Conservation (phyloP, 2,888 invertebrate species). For the Tuta absoluta region DNA sequence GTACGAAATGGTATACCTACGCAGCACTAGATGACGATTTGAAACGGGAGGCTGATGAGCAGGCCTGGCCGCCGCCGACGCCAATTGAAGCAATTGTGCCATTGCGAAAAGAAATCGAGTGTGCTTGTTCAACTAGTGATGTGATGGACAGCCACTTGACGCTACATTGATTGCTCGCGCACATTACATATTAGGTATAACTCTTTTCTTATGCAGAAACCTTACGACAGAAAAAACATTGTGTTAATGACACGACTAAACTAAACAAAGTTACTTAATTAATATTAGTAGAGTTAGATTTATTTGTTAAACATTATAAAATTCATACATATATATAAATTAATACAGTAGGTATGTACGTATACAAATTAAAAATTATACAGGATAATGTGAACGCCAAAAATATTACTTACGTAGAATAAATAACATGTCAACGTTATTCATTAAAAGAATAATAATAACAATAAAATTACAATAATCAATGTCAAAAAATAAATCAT, state of each 20-base stretch:
- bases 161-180: constrained; percentile 42
- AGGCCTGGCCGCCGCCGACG: constrained; percentile 30
- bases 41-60: constrained; percentile 56
- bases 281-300: not conserved
- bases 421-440: no score
- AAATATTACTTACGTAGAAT: no score
- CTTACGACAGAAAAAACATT: not conserved
- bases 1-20: constrained; percentile 28
- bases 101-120: constrained; percentile 57
- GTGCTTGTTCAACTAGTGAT: constrained; percentile 38
- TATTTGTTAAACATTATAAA: constrained; percentile 2
- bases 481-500: no score
- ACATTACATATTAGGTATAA: constrained; percentile 33
- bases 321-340: not conserved
- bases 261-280: no score
- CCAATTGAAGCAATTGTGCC: constrained; percentile 66
- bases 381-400: no score
- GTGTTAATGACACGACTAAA: constrained; percentile 2
- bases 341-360: not conserved
- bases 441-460: no score
- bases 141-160: constrained; percentile 42
- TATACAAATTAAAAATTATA: not conserved
- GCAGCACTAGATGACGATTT: constrained; percentile 38
- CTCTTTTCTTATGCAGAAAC: not conserved
- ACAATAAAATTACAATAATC: no score